These are phyloP conservation scores for Hanleya hanleyi DNA, from an alignment of 2,888 invertebrate genomes.

Conservation along the genomic window DNA sequence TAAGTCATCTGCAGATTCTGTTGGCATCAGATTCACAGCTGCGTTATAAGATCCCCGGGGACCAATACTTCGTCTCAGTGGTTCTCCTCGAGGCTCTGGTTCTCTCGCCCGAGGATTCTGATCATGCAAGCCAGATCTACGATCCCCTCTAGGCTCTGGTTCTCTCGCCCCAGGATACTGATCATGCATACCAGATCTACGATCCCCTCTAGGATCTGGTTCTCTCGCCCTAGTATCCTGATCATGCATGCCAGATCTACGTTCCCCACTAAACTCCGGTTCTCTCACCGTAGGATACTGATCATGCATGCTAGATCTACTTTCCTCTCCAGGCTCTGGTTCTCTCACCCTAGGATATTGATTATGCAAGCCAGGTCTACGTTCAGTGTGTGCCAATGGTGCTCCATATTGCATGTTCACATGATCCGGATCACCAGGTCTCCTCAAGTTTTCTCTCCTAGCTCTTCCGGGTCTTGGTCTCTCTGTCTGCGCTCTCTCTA, in stretches of 20 bases:
- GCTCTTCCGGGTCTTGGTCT: too few species aligned
- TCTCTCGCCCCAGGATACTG: neutral
- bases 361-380: neutral
- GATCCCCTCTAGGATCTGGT: neutral
- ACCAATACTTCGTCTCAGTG: conserved; percentile 3
- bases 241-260: neutral
- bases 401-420: too few species aligned
- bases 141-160: neutral
- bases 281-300: neutral
- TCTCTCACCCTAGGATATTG: too few species aligned
- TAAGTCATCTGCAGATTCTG: conserved; percentile 3
- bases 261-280: neutral
- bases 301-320: neutral
- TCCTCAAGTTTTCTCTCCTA: too few species aligned
- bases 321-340: too few species aligned
- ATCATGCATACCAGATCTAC: neutral
- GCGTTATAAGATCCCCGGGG: conserved; percentile 14
- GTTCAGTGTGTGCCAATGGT: too few species aligned
- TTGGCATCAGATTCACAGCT: conserved; percentile 20
- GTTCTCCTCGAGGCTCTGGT: neutral
- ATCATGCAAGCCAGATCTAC: neutral
- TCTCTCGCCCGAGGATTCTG: neutral
- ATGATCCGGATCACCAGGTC: too few species aligned
- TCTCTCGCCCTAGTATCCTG: neutral
- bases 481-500: too few species aligned